Evolutionary conservation across 2,113 vertebrate genomes (phyloP), one percentile per base, ranked within the genome.

Genomic region (Pimephales promelas): DNA sequence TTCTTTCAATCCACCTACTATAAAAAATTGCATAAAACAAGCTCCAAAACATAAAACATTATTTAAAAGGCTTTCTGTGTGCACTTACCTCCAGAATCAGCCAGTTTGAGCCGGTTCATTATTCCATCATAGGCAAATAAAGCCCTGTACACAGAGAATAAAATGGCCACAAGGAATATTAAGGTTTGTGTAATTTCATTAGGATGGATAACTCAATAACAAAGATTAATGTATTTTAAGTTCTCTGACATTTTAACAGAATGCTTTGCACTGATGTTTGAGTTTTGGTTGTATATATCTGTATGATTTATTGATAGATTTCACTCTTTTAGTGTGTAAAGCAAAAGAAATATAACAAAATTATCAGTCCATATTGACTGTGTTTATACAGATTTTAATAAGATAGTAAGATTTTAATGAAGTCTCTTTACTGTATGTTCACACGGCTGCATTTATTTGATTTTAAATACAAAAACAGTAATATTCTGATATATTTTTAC

Each of bases 1-100:
- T 24, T 93, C 92, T 14, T 89, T 87, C 0, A 91, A 71, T 1
- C 92, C 92, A 3, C 93, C 93, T 1, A 87, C 93, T 93, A 84
- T 7, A 45, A 71, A 13, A 49, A 18, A 79, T 10, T 9, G 43
- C 24, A 66, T 31, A 6, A 45, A 49, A 22, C 59, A n/a, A 34
- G 18, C 24, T 9, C 5, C 20, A 5, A 54, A 31, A 43, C 14
- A 28, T 13, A 14, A 52, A 56, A 6, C 2, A 11, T 56, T 28
- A 76, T 36, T 36, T 11, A 11, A 36, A 26, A 36, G 5, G n/a
- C 47, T 10, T 64, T 28, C 22, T 56, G 34, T 56, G 34, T 72
- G 72, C 9, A 52, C 76, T 75, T 72, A 84, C 83, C 83, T 34
- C 83, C 83, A 61, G 83, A 84, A 45, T 84, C 83, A 18, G 83